Percentiles rank a stretch among this genome's conserved stretches.
phyloP scores from a whole-genome alignment of 1,140 invertebrate genomes.

The Diprion similis region DNA sequence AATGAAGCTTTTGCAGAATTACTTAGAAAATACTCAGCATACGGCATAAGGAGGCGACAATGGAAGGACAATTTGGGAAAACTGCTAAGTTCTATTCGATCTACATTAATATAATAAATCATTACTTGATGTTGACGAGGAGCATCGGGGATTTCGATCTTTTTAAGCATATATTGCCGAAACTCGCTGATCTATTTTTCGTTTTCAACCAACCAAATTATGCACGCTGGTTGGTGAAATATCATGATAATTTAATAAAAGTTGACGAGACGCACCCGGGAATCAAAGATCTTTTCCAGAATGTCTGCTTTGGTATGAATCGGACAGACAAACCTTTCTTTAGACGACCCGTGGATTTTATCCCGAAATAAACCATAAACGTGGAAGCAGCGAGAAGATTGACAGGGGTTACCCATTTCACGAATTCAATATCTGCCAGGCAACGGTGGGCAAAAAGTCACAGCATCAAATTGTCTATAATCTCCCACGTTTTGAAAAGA shows the following conservation, averaged over 20 bases:
- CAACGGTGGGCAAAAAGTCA: slow-evolving; percentile 33
- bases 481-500: slow-evolving; percentile 18
- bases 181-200: slow-evolving; percentile 37
- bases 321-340: slow-evolving; percentile 38
- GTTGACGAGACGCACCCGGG: slow-evolving; percentile 40
- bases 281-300: slow-evolving; percentile 28
- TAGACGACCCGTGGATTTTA: slow-evolving; percentile 35
- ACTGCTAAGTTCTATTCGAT: slow-evolving; percentile 33
- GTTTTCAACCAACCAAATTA: slow-evolving; percentile 36
- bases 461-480: slow-evolving; percentile 13
- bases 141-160: slow-evolving; percentile 37
- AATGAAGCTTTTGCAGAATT: too few relatives aligned
- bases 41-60: too few relatives aligned
- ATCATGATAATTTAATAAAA: slow-evolving; percentile 24
- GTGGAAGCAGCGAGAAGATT: slow-evolving; percentile 12
- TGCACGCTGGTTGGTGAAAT: slow-evolving; percentile 19
- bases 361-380: slow-evolving; percentile 42
- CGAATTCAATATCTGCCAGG: slow-evolving; percentile 33
- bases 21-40: too few relatives aligned
- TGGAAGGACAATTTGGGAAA: slow-evolving; percentile 28
- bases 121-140: slow-evolving; percentile 26
- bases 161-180: slow-evolving; percentile 29
- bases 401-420: slow-evolving; percentile 26
- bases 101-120: slow-evolving; percentile 29
- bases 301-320: slow-evolving; percentile 36